These are phyloP conservation scores for Xanthorhoe spadicearia DNA, from an alignment of 2,888 invertebrate species.

Conservation along the genomic window DNA sequence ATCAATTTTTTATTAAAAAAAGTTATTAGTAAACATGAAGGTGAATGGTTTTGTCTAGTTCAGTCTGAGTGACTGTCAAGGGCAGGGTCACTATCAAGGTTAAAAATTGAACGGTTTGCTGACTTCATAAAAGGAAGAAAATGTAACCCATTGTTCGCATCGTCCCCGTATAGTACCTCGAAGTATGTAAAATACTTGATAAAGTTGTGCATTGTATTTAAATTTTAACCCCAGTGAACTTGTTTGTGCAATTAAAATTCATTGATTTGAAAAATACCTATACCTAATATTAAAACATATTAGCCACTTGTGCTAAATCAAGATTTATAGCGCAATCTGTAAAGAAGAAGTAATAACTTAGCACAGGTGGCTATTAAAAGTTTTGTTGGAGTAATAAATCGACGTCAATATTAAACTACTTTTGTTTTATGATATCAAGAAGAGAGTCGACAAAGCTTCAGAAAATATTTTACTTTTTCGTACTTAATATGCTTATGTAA, in stretches of 20 bases:
- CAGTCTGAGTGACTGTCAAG: constrained; percentile 33
- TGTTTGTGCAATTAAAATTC: constrained; percentile 3
- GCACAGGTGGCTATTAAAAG: too few relatives aligned
- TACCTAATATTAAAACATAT: too few relatives aligned
- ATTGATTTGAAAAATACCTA: too few relatives aligned
- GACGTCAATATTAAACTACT: neutral
- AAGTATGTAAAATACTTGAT: constrained; percentile 31
- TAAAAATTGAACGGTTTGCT: constrained; percentile 15
- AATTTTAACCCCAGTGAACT: constrained; percentile 49
- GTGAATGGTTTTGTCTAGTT: constrained; percentile 17
- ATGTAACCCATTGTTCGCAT: constrained; percentile 11
- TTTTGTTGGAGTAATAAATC: neutral
- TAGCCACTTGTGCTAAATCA: too few relatives aligned
- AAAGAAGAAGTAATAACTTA: too few relatives aligned
- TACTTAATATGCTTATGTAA: constrained; percentile 13
- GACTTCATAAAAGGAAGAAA: constrained; percentile 15
- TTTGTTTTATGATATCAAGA: neutral
- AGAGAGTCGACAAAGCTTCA: neutral
- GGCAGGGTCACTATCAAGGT: constrained; percentile 30
- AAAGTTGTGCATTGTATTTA: constrained; percentile 57
- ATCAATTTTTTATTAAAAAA: neutral
- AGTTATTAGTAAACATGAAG: neutral
- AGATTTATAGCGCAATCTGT: too few relatives aligned
- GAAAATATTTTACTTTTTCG: constrained; percentile 8
- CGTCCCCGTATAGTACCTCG: neutral